Conservation (phyloP, 2,113 vertebrate genomes). For the Callaeas wilsoni region DNA sequence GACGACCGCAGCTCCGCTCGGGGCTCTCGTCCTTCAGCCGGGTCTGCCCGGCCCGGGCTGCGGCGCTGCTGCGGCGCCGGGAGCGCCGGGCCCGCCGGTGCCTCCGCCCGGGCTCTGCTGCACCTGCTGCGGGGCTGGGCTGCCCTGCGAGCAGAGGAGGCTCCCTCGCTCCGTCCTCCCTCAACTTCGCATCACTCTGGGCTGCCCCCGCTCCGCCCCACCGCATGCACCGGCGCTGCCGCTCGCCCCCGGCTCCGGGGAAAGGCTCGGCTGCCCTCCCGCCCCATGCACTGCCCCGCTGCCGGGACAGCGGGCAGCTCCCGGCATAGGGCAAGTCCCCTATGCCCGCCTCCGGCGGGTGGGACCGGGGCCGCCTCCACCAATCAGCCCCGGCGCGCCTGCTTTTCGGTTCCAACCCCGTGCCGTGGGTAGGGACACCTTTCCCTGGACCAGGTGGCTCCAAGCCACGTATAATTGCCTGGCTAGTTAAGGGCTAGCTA, state of each 20-base stretch:
- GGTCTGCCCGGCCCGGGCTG: not conserved
- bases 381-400: not conserved
- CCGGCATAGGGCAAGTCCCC: not conserved
- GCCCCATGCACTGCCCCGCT: not conserved
- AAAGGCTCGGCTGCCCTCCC: not conserved
- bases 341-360: slow-evolving; percentile 35
- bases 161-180: not conserved
- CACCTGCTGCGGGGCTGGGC: slow-evolving; percentile 19
- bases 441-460: accelerated
- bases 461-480: accelerated
- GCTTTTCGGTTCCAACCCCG: accelerated
- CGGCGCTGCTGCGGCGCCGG: slow-evolving; percentile 4
- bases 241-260: not conserved
- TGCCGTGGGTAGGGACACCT: accelerated
- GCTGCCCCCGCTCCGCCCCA: not conserved
- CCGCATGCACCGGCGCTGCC: not conserved
- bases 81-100: not conserved
- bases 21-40: not conserved
- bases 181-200: slow-evolving; percentile 52
- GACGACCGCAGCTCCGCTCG: not conserved
- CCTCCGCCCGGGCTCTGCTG: not conserved
- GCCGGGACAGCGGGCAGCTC: not conserved
- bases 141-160: not conserved
- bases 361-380: not conserved
- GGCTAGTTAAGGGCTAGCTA: accelerated